Percentiles rank a stretch among this genome's conserved stretches.
phyloP scores from a whole-genome alignment of 2,113 vertebrate genomes.

The Lates calcarifer region DNA sequence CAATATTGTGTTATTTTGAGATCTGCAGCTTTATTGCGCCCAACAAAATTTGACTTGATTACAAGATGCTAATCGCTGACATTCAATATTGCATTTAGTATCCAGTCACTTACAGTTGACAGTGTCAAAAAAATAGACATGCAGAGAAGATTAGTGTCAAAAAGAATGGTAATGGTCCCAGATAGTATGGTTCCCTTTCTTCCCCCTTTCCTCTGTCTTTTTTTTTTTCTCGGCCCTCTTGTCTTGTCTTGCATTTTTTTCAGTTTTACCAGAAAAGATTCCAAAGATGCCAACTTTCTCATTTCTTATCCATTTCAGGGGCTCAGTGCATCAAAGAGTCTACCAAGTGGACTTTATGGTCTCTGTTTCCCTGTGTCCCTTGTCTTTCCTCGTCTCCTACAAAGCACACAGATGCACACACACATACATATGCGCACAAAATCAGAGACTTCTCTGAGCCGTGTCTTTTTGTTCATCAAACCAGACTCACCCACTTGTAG shows the following conservation, averaged over 20 bases:
- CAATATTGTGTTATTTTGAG: background rate
- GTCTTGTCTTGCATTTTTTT: background rate
- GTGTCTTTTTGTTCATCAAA: constrained; percentile 55
- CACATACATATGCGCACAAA: background rate
- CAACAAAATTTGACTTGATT: background rate
- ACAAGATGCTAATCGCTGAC: background rate
- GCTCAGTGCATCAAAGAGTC: constrained; percentile 38
- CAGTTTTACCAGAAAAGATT: background rate
- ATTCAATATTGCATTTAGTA: background rate
- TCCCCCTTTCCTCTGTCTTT: background rate
- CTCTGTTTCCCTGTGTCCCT: background rate
- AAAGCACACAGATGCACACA: background rate
- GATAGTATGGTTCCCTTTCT: background rate
- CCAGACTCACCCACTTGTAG: constrained; percentile 36
- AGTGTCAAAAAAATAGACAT: background rate
- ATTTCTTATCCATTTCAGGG: constrained; percentile 2
- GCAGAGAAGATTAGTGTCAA: background rate
- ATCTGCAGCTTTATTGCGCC: background rate
- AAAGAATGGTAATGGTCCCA: background rate
- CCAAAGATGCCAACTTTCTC: background rate
- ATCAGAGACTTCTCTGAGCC: constrained; percentile 9
- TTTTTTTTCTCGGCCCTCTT: background rate
- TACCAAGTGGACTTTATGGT: constrained; percentile 30
- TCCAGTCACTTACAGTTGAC: background rate
- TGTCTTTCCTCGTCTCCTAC: background rate